Percentiles rank a stretch among this genome's conserved stretches.
Evolutionary conservation across 2,888 invertebrate genomes (phyloP).

Genomic region (Toxonevra muliebris): DNA sequence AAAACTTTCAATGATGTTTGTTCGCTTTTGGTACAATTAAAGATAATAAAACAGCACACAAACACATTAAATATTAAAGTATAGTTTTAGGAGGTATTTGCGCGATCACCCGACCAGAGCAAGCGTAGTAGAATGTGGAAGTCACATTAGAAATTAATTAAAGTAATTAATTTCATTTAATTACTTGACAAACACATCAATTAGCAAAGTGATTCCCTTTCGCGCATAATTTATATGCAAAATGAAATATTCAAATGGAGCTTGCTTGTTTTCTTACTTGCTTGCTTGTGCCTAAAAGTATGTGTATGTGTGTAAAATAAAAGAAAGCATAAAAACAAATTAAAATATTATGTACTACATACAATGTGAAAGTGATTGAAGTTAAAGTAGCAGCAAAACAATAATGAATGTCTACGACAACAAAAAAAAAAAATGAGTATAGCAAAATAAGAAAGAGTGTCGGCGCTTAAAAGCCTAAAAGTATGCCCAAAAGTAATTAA

Average conservation of each 20-base stretch:
- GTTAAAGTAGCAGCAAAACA: not conserved
- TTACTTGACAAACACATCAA: conserved; percentile 59
- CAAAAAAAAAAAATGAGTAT: not conserved
- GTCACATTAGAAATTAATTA: conserved; percentile 47
- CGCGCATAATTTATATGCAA: conserved; percentile 20
- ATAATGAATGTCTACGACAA: too few species aligned
- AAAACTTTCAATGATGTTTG: not conserved
- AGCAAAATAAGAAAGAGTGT: not conserved
- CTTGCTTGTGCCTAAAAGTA: not conserved
- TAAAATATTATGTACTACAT: not conserved
- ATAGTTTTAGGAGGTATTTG: not conserved
- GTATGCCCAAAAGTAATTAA: conserved; percentile 59
- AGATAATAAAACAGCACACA: too few species aligned
- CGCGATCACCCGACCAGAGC: too few species aligned
- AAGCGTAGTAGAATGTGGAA: too few species aligned
- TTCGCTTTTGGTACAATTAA: not conserved
- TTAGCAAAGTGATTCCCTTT: conserved; percentile 41
- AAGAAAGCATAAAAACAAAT: not conserved
- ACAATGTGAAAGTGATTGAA: not conserved
- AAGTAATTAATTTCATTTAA: conserved; percentile 59
- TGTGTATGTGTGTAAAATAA: not conserved
- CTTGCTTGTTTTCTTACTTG: not conserved
- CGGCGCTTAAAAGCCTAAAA: conserved; percentile 55
- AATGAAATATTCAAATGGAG: conserved; percentile 34
- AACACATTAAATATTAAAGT: conserved; percentile 1